phyloP scores from a whole-genome alignment of 2,113 vertebrate species.

The Tyrannus savana region DNA sequence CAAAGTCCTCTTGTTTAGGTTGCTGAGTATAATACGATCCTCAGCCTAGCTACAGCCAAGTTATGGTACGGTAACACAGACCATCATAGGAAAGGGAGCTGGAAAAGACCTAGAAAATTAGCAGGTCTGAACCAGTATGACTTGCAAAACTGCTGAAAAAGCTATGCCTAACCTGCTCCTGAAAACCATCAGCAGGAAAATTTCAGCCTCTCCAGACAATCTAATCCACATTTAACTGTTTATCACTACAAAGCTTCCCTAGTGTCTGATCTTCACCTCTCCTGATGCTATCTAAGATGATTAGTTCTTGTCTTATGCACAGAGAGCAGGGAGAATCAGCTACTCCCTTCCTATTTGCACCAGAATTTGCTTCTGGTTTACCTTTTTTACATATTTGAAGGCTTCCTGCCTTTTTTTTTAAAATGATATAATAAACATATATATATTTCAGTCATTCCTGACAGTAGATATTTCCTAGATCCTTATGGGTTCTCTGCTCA shows the following conservation, averaged over 20 bases:
- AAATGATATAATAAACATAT: neutral
- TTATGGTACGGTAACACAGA: neutral
- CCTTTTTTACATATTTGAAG: neutral
- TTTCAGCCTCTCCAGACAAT: conserved; percentile 35
- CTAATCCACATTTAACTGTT: conserved; percentile 27
- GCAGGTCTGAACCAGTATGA: neutral
- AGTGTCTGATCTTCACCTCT: conserved; percentile 5
- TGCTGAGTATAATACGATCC: neutral
- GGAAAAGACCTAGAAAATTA: conserved; percentile 10
- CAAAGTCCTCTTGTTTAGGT: neutral
- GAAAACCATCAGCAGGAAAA: neutral
- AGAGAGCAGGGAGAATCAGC: neutral
- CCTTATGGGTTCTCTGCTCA: neutral
- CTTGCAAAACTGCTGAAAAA: conserved; percentile 29
- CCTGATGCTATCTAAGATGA: conserved; percentile 42
- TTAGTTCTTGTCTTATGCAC: neutral
- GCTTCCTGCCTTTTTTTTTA: neutral
- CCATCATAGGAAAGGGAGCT: neutral
- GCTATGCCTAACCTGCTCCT: neutral
- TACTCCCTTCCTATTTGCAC: neutral
- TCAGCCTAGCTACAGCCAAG: neutral
- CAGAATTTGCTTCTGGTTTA: conserved; percentile 16
- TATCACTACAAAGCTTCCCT: conserved; percentile 48
- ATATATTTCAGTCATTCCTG: neutral
- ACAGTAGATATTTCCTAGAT: neutral